phyloP scores from a whole-genome alignment of 2,888 invertebrate species.

The Allolobophora icterica region DNA sequence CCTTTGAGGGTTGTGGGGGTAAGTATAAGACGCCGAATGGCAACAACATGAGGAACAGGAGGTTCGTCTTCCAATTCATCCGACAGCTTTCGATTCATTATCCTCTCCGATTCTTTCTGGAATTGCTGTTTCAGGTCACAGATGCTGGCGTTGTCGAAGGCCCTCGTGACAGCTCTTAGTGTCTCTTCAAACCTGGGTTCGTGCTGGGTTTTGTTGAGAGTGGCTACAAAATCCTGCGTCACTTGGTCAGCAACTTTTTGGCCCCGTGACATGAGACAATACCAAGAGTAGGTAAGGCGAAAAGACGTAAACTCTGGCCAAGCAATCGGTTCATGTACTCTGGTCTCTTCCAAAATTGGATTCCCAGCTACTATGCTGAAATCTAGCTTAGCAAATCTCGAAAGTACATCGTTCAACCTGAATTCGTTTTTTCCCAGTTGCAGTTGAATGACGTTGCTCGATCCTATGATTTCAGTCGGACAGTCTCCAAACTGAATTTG shows the following conservation, averaged over 20 bases:
- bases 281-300: neutral
- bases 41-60: neutral
- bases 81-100: neutral
- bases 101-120: neutral
- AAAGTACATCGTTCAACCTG: neutral
- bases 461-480: neutral
- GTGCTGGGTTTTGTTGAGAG: neutral
- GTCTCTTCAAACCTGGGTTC: neutral
- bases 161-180: neutral
- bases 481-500: neutral
- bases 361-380: neutral
- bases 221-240: neutral
- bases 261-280: neutral
- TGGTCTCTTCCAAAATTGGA: neutral
- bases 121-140: neutral
- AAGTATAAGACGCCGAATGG: neutral
- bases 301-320: neutral
- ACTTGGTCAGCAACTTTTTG: neutral
- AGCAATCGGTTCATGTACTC: neutral
- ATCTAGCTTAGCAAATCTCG: neutral
- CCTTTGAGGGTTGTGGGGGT: constrained; percentile 9
- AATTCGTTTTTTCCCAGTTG: neutral
- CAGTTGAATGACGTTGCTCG: neutral
- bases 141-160: neutral
- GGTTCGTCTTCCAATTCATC: neutral